These are phyloP conservation scores for Elgonia sp. DNA, from an alignment of 2,888 invertebrate species.

Conservation along the genomic window DNA sequence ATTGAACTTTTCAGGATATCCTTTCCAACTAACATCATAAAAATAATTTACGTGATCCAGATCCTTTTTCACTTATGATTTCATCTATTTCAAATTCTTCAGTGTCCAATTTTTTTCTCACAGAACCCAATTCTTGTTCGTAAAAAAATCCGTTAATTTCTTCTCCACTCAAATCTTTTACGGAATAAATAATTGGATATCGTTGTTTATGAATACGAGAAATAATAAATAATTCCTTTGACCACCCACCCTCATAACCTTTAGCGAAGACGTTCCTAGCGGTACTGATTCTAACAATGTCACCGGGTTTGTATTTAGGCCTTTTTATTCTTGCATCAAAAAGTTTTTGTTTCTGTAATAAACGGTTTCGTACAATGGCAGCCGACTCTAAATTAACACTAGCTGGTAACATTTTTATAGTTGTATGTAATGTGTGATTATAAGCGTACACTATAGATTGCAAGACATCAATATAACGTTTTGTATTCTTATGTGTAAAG, in stretches of 20 bases:
- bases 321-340: neutral
- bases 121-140: conserved; percentile 17
- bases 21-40: conserved; percentile 35
- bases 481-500: conserved; percentile 13
- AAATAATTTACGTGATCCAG: neutral
- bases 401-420: conserved; percentile 1
- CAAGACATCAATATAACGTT: conserved; percentile 21
- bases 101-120: conserved; percentile 35
- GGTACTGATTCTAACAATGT: conserved; percentile 39
- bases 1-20: conserved; percentile 29
- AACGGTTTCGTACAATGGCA: neutral
- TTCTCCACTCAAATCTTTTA: conserved; percentile 8
- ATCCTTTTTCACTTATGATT: conserved; percentile 14
- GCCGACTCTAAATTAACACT: neutral
- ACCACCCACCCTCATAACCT: conserved; percentile 23
- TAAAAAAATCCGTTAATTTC: conserved; percentile 36
- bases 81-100: conserved; percentile 31
- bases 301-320: conserved; percentile 16
- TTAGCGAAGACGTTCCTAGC: conserved; percentile 17
- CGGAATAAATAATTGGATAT: conserved; percentile 1
- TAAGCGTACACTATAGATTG: conserved; percentile 1
- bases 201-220: neutral
- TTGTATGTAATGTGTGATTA: neutral
- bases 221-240: conserved; percentile 27
- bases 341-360: neutral